Conservation (phyloP, 1,140 invertebrate species). For the Hydropsyche tenuis region DNA sequence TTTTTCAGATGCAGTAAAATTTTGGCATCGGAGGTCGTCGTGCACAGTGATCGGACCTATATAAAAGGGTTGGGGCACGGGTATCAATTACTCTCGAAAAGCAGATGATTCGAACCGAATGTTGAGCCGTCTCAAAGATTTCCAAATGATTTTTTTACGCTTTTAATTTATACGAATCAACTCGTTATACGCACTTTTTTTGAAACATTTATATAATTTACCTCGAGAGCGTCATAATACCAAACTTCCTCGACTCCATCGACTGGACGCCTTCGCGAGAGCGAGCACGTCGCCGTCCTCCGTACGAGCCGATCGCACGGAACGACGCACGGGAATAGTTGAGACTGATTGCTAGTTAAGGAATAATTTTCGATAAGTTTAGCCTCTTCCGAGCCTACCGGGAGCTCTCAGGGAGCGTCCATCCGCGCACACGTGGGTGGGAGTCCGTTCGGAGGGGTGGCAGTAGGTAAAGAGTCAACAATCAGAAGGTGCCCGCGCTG, state of each 20-base stretch:
- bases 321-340: slow-evolving; percentile 17
- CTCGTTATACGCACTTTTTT: slow-evolving; percentile 32
- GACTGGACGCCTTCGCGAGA: neutral
- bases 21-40: neutral
- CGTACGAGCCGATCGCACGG: neutral
- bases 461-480: slow-evolving; percentile 16
- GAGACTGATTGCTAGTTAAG: slow-evolving; percentile 23
- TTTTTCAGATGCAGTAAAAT: slow-evolving; percentile 40
- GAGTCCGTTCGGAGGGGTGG: neutral
- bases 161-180: slow-evolving; percentile 20
- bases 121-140: slow-evolving; percentile 22
- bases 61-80: neutral
- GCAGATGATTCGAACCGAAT: slow-evolving; percentile 15
- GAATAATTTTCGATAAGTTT: neutral
- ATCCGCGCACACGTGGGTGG: neutral
- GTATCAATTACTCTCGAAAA: neutral
- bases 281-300: neutral
- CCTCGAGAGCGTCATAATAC: no score
- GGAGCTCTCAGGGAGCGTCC: neutral
- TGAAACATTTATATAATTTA: neutral
- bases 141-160: no score
- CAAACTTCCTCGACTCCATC: neutral
- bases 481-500: slow-evolving; percentile 47
- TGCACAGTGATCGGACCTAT: slow-evolving; percentile 18
- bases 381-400: neutral